phyloP scores from a whole-genome alignment of 1,140 invertebrate species.

The Maconellicoccus hirsutus region DNA sequence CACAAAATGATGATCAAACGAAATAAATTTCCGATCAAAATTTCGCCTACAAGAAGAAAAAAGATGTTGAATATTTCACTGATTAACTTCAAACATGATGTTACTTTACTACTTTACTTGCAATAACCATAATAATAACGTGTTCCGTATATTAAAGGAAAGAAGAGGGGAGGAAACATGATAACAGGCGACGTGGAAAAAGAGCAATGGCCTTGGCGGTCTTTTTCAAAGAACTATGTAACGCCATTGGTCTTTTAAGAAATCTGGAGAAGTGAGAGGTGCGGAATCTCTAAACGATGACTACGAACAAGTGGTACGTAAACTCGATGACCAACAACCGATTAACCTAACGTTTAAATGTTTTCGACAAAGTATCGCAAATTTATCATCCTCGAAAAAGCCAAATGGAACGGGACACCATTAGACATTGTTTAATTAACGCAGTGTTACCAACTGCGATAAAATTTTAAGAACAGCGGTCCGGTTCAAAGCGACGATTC shows the following conservation, averaged over 20 bases:
- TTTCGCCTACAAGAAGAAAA: neutral
- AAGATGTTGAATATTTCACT: neutral
- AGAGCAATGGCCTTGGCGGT: constrained; percentile 20
- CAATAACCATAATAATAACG: constrained; percentile 15
- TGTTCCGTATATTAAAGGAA: neutral
- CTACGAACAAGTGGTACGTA: neutral
- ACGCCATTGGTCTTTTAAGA: constrained; percentile 3
- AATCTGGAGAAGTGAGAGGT: constrained; percentile 3
- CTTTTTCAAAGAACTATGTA: constrained; percentile 11
- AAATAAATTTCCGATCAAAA: too few species aligned
- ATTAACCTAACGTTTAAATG: neutral
- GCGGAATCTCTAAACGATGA: neutral
- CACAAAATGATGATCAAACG: too few species aligned
- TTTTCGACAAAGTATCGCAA: too few species aligned
- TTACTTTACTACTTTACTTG: neutral
- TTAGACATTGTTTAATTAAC: neutral
- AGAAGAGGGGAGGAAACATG: neutral
- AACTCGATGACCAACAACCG: constrained; percentile 1
- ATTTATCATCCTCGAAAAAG: neutral
- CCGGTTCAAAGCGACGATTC: neutral
- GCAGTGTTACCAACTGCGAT: neutral
- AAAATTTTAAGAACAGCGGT: neutral
- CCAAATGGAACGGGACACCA: neutral
- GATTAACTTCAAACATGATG: neutral
- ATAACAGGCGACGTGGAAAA: constrained; percentile 15